Evolutionary conservation across 2,888 invertebrate species (phyloP).

Genomic region (Scaptomyza flava): DNA sequence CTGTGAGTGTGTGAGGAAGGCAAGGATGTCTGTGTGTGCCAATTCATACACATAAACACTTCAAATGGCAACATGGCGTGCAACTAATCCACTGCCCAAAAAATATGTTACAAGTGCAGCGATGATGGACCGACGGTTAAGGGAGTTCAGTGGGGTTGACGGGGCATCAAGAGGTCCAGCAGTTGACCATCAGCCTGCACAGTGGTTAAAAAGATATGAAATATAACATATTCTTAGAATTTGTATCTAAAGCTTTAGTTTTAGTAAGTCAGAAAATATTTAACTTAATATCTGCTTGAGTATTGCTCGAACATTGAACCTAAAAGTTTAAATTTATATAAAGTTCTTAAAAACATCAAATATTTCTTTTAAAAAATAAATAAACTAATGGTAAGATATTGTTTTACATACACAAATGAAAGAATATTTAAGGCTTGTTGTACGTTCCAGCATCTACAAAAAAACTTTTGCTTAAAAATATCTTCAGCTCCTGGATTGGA

Average conservation of each 20-base stretch:
- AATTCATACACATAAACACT: conserved; percentile 79
- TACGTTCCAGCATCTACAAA: no score
- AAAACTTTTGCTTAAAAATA: no score
- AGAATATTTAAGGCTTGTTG: no score
- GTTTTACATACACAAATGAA: no score
- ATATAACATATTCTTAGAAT: no score
- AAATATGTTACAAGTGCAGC: conserved; percentile 77
- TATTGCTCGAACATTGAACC: no score
- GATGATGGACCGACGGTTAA: background rate
- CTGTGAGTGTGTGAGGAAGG: background rate
- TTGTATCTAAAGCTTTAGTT: no score
- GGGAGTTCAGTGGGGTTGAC: conserved; percentile 15
- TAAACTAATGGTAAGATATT: no score
- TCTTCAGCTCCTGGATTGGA: no score
- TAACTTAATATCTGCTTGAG: background rate
- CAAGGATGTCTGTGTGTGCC: conserved; percentile 33
- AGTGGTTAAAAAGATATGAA: conserved; percentile 12
- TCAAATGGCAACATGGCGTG: conserved; percentile 82
- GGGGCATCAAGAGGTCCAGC: conserved; percentile 26
- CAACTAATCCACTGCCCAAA: conserved; percentile 80
- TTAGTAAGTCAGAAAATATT: background rate
- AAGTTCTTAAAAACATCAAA: no score
- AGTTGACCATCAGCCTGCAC: conserved; percentile 34
- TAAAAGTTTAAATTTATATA: no score
- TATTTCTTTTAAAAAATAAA: no score